Base-by-base conservation (phyloP, 1,140 invertebrate genomes). In the Hetaerina americana region DNA sequence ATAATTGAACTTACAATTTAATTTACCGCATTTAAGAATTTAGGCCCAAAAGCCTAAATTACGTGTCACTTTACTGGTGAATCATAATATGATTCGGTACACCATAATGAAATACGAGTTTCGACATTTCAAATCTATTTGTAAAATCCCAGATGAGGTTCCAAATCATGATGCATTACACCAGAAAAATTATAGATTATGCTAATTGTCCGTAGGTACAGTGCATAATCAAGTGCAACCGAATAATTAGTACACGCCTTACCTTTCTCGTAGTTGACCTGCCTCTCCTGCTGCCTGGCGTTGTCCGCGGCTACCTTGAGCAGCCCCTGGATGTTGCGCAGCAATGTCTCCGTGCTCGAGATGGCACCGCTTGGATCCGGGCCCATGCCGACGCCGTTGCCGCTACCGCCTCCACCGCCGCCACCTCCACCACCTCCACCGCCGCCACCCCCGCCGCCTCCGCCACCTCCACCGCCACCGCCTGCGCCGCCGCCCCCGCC, bases 231-330 rank as follows among this genome's bases (percentile, higher is more conserved):
- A 15, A 5, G 10, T n/a, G n/a, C n/a, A n/a, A n/a, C n/a, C n/a
- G n/a, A n/a, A n/a, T n/a, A 27, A 12, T 26, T n/a, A n/a, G 12
- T 57, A 12, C 22, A 12, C 12, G 12, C 71, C 81, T 81, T 84
- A 97, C 95, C 94, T 94, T 96, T 97, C 84, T 97, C 95, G 81
- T 95, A 94, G 85, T 92, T 95, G 80, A 96, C 93, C 83, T 96
- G 93, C 75, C 94, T 87, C 80, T 97, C 95, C 82, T 96, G 94
- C 79, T 97, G 94, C 74, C 94, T 87, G 29, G 95, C 94, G 84
- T 96, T 97, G 82, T 97, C 95, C 8, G 93, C 94, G 10, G 95
- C 95, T 66, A 97, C 94, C 82, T 96, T 96, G 66, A 97, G 88
- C 73, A 97, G 86, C 25, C 94, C 95, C 82, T 97, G 94, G 77